A percentile compares a stretch with the other conserved stretches of the same genome.
These are phyloP conservation scores for Rhopalosiphum padi DNA, from an alignment of 1,140 invertebrate genomes.

Conservation along the genomic window DNA sequence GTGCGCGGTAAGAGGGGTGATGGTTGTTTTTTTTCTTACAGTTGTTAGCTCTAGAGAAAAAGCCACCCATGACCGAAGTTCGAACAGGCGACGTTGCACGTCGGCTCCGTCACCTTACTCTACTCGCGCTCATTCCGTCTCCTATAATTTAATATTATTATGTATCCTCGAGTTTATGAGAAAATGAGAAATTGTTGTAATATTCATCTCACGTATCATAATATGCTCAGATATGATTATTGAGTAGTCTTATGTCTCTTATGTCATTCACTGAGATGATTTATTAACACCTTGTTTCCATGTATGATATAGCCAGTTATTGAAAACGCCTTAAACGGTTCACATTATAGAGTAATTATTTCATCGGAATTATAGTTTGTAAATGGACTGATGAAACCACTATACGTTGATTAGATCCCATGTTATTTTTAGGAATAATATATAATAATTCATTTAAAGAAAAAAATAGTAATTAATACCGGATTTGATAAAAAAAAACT, in stretches of 20 bases:
- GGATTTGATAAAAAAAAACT: background rate
- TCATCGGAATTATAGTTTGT: slow-evolving; percentile 37
- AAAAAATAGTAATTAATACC: slow-evolving; percentile 41
- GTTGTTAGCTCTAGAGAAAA: background rate
- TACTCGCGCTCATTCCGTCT: background rate
- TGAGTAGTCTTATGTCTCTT: background rate
- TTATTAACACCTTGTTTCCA: slow-evolving; percentile 41
- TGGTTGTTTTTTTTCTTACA: background rate
- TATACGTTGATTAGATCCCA: slow-evolving; percentile 8
- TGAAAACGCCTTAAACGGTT: slow-evolving; percentile 53
- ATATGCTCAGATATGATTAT: slow-evolving; percentile 34
- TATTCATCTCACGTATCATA: slow-evolving; percentile 30
- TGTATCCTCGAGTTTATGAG: background rate
- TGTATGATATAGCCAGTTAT: slow-evolving; percentile 44
- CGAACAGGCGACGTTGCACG: background rate
- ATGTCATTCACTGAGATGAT: slow-evolving; percentile 17
- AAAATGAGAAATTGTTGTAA: slow-evolving; percentile 20
- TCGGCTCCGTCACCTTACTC: background rate
- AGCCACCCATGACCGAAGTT: background rate
- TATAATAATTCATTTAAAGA: slow-evolving; percentile 47
- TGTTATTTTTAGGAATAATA: slow-evolving; percentile 27
- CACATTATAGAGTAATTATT: slow-evolving; percentile 41
- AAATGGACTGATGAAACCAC: slow-evolving; percentile 36
- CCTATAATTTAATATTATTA: background rate
- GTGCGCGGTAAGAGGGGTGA: background rate